Conservation (phyloP, 2,113 vertebrate species). For the Galeopterus variegatus region DNA sequence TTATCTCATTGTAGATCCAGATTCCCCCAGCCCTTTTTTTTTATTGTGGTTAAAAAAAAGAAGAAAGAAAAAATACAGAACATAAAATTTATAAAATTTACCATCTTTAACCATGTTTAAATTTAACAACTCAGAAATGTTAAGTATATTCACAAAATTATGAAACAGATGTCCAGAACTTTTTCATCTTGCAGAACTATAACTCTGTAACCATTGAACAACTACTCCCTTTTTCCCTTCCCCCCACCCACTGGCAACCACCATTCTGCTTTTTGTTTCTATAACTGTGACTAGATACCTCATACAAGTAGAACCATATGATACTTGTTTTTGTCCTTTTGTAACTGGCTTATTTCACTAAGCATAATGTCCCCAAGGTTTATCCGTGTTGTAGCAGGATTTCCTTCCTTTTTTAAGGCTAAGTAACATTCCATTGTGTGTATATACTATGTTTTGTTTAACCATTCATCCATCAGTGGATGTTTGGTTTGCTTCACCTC, state of each 20-base stretch:
- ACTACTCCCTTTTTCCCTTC: not conserved
- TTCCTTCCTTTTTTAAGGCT: slow-evolving; percentile 29
- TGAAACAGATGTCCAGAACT: not conserved
- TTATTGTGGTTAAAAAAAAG: not conserved
- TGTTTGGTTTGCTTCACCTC: not conserved
- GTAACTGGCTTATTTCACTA: not conserved
- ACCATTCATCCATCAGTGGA: not conserved
- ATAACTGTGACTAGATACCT: not conserved
- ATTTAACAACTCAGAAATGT: not conserved
- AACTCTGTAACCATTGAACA: not conserved
- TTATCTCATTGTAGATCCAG: slow-evolving; percentile 1
- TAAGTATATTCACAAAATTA: slow-evolving; percentile 40
- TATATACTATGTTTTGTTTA: not conserved
- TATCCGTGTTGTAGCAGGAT: not conserved
- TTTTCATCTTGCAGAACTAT: slow-evolving; percentile 3
- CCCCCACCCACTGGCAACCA: not conserved
- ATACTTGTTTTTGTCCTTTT: slow-evolving; percentile 13
- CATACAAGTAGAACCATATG: slow-evolving; percentile 16
- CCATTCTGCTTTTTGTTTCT: not conserved
- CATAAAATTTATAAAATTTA: not conserved
- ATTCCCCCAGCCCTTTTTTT: not conserved
- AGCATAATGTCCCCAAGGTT: not conserved
- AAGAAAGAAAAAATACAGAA: not conserved
- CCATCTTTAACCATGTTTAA: not conserved
- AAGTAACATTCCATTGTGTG: not conserved